phyloP scores from a whole-genome alignment of 2,113 vertebrate genomes.

The Seriola aureovittata region DNA sequence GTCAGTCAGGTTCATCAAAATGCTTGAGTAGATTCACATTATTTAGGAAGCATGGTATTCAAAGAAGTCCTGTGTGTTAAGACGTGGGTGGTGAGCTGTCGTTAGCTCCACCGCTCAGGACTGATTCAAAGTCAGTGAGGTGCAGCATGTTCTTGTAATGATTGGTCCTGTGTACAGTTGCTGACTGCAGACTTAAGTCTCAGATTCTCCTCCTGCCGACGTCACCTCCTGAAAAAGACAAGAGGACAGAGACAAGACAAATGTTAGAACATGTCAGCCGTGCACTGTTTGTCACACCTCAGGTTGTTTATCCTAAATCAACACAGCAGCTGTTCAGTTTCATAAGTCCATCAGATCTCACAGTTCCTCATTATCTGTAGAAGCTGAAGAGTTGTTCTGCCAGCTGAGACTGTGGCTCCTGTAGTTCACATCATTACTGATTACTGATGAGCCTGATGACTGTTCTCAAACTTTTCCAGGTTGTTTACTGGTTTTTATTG shows the following conservation, averaged over 20 bases:
- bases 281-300: background rate
- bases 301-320: background rate
- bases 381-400: too few relatives aligned
- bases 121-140: slow-evolving; percentile 30
- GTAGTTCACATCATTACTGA: too few relatives aligned
- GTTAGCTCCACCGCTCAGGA: slow-evolving; percentile 6
- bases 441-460: too few relatives aligned
- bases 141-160: background rate
- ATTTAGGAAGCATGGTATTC: slow-evolving; percentile 35
- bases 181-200: slow-evolving; percentile 2
- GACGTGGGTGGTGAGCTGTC: slow-evolving; percentile 17
- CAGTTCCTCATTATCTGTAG: too few relatives aligned
- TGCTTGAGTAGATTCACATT: slow-evolving; percentile 29
- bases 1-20: background rate
- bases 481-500: too few relatives aligned
- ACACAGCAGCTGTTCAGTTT: background rate
- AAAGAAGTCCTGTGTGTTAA: slow-evolving; percentile 1
- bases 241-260: background rate
- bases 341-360: too few relatives aligned
- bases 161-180: slow-evolving; percentile 25
- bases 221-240: slow-evolving; percentile 21
- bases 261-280: background rate
- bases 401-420: too few relatives aligned
- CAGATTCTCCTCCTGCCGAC: background rate
- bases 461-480: too few relatives aligned